A percentile compares a stretch with the other conserved stretches of the same genome.
phyloP scores from a whole-genome alignment of 2,888 invertebrate genomes.

The Holacanthella duospinosa region DNA sequence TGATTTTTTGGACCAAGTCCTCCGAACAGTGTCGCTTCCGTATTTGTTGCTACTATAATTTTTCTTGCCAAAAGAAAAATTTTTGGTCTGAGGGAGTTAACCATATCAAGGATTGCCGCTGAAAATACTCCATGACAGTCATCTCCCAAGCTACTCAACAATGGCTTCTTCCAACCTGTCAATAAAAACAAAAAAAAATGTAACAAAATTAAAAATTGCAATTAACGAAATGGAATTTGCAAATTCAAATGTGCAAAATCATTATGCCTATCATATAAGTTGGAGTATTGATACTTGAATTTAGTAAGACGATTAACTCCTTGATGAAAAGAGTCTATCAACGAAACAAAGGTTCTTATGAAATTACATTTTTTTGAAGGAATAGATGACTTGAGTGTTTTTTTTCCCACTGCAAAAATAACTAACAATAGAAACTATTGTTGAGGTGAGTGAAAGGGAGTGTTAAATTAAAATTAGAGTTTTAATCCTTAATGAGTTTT shows the following conservation, averaged over 20 bases:
- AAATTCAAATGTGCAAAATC: too few species aligned
- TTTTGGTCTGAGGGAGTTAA: conserved; percentile 27
- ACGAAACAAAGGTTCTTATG: too few species aligned
- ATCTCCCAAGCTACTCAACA: not conserved
- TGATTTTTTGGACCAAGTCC: conserved; percentile 32
- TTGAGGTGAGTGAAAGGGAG: not conserved
- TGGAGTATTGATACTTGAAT: too few species aligned
- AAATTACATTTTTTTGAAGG: too few species aligned
- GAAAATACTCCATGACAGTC: not conserved
- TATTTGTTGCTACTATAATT: conserved; percentile 28
- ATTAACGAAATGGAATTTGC: too few species aligned
- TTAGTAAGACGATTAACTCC: too few species aligned
- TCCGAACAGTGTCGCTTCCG: conserved; percentile 29
- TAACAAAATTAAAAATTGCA: too few species aligned
- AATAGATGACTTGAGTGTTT: too few species aligned
- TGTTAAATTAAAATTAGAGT: not conserved
- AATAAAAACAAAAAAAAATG: not conserved
- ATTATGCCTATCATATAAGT: too few species aligned
- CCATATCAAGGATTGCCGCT: conserved; percentile 22
- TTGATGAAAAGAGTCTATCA: not conserved
- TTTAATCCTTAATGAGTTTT: not conserved
- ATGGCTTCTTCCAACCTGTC: not conserved
- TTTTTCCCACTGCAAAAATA: too few species aligned
- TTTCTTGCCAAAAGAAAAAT: conserved; percentile 31
- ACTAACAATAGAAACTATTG: not conserved